Evolutionary conservation across 2,113 vertebrate genomes (phyloP).

Genomic region (Peromyscus californicus): DNA sequence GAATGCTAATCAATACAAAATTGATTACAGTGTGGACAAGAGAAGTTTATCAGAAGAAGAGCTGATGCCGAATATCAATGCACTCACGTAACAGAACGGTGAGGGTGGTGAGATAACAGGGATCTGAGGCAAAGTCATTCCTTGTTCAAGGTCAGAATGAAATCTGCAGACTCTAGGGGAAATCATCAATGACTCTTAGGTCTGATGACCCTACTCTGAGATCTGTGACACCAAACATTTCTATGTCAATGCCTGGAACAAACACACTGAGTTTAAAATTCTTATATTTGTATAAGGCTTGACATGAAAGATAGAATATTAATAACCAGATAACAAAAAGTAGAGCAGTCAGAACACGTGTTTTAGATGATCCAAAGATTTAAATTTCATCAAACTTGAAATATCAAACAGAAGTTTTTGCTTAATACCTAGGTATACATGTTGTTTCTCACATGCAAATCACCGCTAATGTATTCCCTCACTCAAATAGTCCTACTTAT

Average conservation of each 20-base stretch:
- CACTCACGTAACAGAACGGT: background rate
- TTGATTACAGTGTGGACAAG: background rate
- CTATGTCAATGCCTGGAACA: background rate
- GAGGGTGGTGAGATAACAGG: background rate
- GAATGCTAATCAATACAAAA: background rate
- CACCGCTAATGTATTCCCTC: background rate
- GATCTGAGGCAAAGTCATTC: background rate
- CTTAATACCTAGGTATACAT: background rate
- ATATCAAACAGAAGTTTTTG: background rate
- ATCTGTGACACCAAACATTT: background rate
- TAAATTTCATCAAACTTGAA: background rate
- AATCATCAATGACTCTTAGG: background rate
- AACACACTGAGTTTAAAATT: background rate
- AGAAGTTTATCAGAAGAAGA: background rate
- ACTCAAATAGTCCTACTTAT: background rate
- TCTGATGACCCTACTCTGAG: background rate
- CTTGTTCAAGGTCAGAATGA: background rate
- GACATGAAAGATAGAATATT: background rate
- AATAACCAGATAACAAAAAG: background rate
- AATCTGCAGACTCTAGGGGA: background rate
- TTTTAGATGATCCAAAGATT: background rate
- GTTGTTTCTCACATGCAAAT: background rate
- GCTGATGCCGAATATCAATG: background rate
- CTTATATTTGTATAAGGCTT: background rate
- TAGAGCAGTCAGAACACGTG: background rate